Evolutionary conservation across 1,140 invertebrate genomes (phyloP).

Genomic region (Pararge aegeria): DNA sequence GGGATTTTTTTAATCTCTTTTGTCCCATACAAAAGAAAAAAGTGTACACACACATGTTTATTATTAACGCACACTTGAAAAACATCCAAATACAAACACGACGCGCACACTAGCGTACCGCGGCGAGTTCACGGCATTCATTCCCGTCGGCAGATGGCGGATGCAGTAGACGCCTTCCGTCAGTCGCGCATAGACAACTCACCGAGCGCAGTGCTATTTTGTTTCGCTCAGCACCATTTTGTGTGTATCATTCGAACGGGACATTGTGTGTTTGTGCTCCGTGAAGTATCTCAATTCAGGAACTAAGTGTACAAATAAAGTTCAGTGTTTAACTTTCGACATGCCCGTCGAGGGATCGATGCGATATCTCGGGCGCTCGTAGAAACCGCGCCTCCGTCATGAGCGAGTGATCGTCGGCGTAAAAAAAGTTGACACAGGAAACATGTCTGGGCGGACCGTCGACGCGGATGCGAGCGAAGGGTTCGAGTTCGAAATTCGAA

Average conservation of each 20-base stretch:
- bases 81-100: constrained; percentile 39
- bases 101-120: constrained; percentile 46
- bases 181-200: constrained; percentile 77
- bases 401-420: constrained; percentile 76
- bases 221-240: constrained; percentile 74
- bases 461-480: constrained; percentile 76
- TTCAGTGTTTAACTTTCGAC: constrained; percentile 70
- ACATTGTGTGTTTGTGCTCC: constrained; percentile 77
- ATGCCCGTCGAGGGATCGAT: constrained; percentile 71
- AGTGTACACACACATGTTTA: constrained; percentile 48
- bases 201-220: constrained; percentile 58
- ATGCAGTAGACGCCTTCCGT: constrained; percentile 74
- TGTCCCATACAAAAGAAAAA: constrained; percentile 66
- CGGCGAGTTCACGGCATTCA: constrained; percentile 69
- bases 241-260: constrained; percentile 73
- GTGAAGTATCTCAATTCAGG: constrained; percentile 64
- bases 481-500: constrained; percentile 79
- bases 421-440: constrained; percentile 78
- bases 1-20: constrained; percentile 47
- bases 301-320: constrained; percentile 47
- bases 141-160: constrained; percentile 78
- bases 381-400: constrained; percentile 78
- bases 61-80: constrained; percentile 44
- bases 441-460: constrained; percentile 77
- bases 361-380: constrained; percentile 73